Conservation (phyloP, 2,888 invertebrate genomes). For the Pyrrhia umbra region DNA sequence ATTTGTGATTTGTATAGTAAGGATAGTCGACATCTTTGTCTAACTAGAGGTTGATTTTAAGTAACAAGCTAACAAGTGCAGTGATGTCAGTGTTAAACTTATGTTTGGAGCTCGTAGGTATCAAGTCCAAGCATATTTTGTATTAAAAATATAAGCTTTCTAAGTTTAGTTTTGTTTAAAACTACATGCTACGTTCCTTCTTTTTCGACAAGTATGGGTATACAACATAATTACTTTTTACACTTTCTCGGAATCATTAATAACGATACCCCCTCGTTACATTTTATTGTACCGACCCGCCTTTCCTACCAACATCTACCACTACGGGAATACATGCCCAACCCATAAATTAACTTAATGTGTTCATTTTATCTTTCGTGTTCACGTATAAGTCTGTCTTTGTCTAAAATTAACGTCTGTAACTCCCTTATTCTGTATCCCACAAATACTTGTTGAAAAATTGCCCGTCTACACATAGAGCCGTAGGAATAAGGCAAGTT, state of each 20-base stretch:
- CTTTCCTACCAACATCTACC: conserved; percentile 47
- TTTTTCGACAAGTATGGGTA: conserved; percentile 15
- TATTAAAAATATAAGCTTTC: too few relatives aligned
- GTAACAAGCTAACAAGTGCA: too few relatives aligned
- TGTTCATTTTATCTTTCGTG: conserved; percentile 74
- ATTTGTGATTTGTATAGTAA: too few relatives aligned
- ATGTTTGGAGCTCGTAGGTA: too few relatives aligned
- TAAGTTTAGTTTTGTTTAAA: too few relatives aligned
- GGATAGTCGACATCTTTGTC: too few relatives aligned
- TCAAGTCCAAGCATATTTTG: too few relatives aligned
- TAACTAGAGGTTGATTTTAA: too few relatives aligned
- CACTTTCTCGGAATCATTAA: conserved; percentile 49
- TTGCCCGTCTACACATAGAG: conserved; percentile 64
- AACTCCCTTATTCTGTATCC: conserved; percentile 70
- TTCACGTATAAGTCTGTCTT: conserved; percentile 72
- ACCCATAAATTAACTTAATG: conserved; percentile 81
- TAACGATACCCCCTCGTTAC: conserved; percentile 44
- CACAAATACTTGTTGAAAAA: conserved; percentile 79
- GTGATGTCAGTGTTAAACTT: too few relatives aligned
- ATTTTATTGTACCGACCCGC: conserved; percentile 51
- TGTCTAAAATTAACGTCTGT: conserved; percentile 81
- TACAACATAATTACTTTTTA: conserved; percentile 39
- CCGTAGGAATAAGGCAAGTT: conserved; percentile 49
- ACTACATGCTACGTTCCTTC: too few relatives aligned
- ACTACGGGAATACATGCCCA: conserved; percentile 67